These are phyloP conservation scores for Panthera uncia DNA, from an alignment of 2,113 vertebrate genomes.

Conservation along the genomic window DNA sequence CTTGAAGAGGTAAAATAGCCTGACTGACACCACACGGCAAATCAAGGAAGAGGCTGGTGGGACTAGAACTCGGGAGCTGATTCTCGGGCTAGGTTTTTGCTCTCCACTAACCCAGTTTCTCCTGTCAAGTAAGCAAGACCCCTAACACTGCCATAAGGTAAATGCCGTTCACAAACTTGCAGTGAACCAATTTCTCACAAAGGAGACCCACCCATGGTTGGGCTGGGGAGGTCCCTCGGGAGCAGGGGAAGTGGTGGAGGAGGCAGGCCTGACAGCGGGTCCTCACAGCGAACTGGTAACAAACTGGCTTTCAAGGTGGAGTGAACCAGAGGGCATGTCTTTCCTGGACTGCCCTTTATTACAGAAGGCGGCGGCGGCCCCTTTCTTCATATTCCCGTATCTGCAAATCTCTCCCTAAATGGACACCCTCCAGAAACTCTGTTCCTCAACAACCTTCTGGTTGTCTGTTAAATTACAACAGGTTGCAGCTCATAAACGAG, in stretches of 20 bases:
- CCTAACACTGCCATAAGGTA: not conserved
- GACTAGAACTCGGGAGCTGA: not conserved
- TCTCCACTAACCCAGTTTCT: not conserved
- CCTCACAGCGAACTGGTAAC: not conserved
- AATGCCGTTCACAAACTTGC: not conserved
- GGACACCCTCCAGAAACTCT: conserved; percentile 9
- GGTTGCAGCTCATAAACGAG: conserved; percentile 56
- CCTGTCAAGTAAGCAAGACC: not conserved
- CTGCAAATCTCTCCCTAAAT: not conserved
- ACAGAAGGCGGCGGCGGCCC: not conserved
- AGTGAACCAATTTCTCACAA: not conserved
- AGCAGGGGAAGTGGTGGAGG: not conserved
- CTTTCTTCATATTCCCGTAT: not conserved
- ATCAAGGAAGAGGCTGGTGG: not conserved
- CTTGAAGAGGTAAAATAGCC: not conserved
- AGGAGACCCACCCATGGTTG: not conserved
- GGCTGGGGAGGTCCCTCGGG: not conserved
- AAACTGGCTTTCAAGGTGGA: not conserved
- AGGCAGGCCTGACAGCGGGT: not conserved
- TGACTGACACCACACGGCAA: not conserved
- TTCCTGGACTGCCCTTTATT: not conserved
- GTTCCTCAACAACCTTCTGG: not conserved
- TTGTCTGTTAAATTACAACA: conserved; percentile 29
- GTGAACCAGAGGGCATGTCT: not conserved
- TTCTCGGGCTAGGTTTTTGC: not conserved